Conservation (phyloP, 2,113 vertebrate genomes). For the Trinectes maculatus region DNA sequence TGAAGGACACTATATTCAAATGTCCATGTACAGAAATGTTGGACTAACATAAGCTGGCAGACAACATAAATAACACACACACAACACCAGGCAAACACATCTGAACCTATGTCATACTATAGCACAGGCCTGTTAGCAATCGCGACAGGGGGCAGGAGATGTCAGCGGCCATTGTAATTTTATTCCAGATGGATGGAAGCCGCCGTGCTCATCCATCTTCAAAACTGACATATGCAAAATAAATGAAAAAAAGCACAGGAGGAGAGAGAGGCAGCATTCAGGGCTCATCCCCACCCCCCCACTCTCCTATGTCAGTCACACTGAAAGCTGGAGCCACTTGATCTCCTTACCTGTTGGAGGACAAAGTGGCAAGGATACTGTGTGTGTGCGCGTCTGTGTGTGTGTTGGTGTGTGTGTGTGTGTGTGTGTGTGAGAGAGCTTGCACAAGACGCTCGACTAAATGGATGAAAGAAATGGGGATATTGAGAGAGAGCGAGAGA, state of each 20-base stretch:
- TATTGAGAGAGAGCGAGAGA: conserved; percentile 1
- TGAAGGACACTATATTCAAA: too few relatives aligned
- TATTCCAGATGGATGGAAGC: conserved; percentile 32
- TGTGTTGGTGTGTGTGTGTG: not conserved
- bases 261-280: conserved; percentile 25
- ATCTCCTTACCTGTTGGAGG: conserved; percentile 61
- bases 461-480: conserved; percentile 37
- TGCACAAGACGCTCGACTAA: conserved; percentile 36
- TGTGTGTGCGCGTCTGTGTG: conserved; percentile 1
- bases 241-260: conserved; percentile 14
- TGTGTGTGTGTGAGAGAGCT: conserved; percentile 8
- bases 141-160: conserved; percentile 11
- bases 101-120: not conserved
- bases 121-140: conserved; percentile 16
- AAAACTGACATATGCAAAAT: conserved; percentile 40
- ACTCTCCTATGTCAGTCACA: conserved; percentile 58
- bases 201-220: conserved; percentile 52
- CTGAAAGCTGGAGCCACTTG: conserved; percentile 59
- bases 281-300: conserved; percentile 36
- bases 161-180: conserved; percentile 36
- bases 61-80: not conserved
- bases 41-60: not conserved
- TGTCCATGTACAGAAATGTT: conserved; percentile 11
- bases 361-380: conserved; percentile 15
- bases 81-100: not conserved